Conservation (phyloP, 2,888 invertebrate species). For the Labia minor region DNA sequence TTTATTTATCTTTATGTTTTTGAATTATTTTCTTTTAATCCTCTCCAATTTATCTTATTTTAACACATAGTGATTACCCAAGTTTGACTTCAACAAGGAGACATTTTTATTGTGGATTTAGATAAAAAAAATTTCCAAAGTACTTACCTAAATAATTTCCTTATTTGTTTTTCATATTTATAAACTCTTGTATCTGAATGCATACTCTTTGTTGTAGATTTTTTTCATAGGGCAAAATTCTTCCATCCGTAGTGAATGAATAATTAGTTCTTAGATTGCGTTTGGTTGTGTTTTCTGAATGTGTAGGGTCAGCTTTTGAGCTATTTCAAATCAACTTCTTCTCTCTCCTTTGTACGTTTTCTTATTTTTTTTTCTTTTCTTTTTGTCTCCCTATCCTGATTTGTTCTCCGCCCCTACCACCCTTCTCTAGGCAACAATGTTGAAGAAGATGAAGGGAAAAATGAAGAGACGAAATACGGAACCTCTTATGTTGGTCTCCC, state of each 20-base stretch:
- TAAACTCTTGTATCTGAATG: background rate
- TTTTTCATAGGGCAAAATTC: background rate
- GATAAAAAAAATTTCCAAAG: background rate
- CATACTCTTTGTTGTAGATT: slow-evolving; percentile 14
- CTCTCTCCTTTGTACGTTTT: slow-evolving; percentile 30
- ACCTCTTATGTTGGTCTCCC: slow-evolving; percentile 56
- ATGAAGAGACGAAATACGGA: slow-evolving; percentile 93
- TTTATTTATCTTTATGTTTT: slow-evolving; percentile 22
- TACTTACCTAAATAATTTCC: background rate
- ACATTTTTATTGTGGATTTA: background rate
- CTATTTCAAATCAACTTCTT: slow-evolving; percentile 25
- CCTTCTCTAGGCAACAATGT: slow-evolving; percentile 88
- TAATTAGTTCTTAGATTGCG: background rate
- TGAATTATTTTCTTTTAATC: slow-evolving; percentile 22
- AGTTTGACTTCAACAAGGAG: slow-evolving; percentile 19
- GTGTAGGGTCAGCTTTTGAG: slow-evolving; percentile 23
- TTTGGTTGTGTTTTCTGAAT: slow-evolving; percentile 20
- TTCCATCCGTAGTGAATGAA: background rate
- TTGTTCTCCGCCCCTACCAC: slow-evolving; percentile 32
- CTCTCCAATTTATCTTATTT: slow-evolving; percentile 24
- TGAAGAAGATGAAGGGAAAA: slow-evolving; percentile 95
- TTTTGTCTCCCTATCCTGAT: slow-evolving; percentile 32
- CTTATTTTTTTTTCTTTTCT: slow-evolving; percentile 28
- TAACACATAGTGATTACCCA: slow-evolving; percentile 27
- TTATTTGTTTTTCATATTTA: slow-evolving; percentile 20